Percentiles rank a stretch among this genome's conserved stretches.
These are phyloP conservation scores for Drosophila oshimai DNA, from an alignment of 1,140 invertebrate species.

Conservation along the genomic window DNA sequence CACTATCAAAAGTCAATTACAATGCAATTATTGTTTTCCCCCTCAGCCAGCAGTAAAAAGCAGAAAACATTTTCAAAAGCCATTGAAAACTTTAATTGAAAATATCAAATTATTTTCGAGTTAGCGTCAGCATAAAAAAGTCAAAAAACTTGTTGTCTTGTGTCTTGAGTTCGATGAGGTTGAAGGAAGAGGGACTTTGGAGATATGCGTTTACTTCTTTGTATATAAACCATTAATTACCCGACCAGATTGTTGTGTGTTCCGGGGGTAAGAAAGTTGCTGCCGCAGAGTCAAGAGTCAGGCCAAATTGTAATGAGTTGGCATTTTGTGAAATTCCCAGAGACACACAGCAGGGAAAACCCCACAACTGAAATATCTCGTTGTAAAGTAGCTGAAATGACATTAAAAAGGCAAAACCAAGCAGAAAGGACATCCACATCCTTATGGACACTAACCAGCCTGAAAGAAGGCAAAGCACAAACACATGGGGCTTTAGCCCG, in stretches of 20 bases:
- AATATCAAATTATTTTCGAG: slow-evolving; percentile 76
- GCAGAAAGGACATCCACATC: slow-evolving; percentile 40
- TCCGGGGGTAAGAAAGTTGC: slow-evolving; percentile 23
- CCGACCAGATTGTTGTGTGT: slow-evolving; percentile 19
- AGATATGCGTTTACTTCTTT: not conserved
- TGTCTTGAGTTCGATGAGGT: slow-evolving; percentile 27
- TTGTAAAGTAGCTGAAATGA: slow-evolving; percentile 74
- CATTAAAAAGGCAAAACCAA: slow-evolving; percentile 66
- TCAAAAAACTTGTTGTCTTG: not conserved
- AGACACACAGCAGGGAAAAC: slow-evolving; percentile 29
- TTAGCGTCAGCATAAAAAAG: slow-evolving; percentile 71
- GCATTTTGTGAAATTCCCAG: slow-evolving; percentile 66
- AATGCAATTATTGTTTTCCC: slow-evolving; percentile 53
- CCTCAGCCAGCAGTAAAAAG: not conserved
- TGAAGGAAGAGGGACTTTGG: not conserved
- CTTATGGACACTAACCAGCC: slow-evolving; percentile 45
- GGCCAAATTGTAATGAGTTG: slow-evolving; percentile 77
- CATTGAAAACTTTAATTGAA: slow-evolving; percentile 74
- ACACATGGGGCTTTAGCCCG: not conserved
- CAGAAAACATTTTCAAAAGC: slow-evolving; percentile 33
- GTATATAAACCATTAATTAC: slow-evolving; percentile 41
- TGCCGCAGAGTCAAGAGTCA: slow-evolving; percentile 45
- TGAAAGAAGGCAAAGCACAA: slow-evolving; percentile 13
- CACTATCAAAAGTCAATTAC: slow-evolving; percentile 66
- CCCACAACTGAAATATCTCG: slow-evolving; percentile 38